A percentile compares a stretch with the other conserved stretches of the same genome.
phyloP scores from a whole-genome alignment of 2,113 vertebrate species.

The Erinaceus europaeus region DNA sequence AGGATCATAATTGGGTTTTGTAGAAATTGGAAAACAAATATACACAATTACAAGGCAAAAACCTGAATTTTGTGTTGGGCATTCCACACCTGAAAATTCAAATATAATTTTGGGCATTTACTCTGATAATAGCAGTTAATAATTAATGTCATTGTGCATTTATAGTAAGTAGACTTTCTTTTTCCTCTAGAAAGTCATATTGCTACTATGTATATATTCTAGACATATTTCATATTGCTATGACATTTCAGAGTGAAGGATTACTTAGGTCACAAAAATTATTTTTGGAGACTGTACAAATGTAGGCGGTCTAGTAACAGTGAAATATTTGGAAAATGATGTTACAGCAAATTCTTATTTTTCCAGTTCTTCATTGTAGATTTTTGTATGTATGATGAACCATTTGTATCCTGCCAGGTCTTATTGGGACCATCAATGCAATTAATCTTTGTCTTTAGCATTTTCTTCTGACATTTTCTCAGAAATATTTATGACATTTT shows the following conservation, averaged over 20 bases:
- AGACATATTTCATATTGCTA: background rate
- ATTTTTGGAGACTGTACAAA: background rate
- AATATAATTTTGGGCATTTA: background rate
- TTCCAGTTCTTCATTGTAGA: background rate
- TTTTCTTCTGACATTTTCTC: too few species aligned
- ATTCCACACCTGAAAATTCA: background rate
- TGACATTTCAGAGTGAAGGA: background rate
- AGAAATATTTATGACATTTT: too few species aligned
- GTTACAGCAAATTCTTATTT: background rate
- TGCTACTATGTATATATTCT: background rate
- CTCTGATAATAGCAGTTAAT: background rate
- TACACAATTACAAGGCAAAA: background rate
- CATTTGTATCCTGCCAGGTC: background rate
- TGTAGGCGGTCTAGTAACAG: background rate
- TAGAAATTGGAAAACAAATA: background rate
- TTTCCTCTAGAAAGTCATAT: background rate
- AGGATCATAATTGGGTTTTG: background rate
- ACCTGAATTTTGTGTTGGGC: rapidly evolving
- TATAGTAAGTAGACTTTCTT: background rate
- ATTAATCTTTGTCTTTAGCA: too few species aligned
- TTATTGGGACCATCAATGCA: too few species aligned
- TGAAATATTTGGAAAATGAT: background rate
- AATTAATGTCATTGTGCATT: background rate
- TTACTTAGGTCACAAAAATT: background rate
- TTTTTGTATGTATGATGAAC: background rate